A percentile compares a stretch with the other conserved stretches of the same genome.
These are phyloP conservation scores for Cryptops parisi DNA, from an alignment of 2,888 invertebrate genomes.

Conservation along the genomic window DNA sequence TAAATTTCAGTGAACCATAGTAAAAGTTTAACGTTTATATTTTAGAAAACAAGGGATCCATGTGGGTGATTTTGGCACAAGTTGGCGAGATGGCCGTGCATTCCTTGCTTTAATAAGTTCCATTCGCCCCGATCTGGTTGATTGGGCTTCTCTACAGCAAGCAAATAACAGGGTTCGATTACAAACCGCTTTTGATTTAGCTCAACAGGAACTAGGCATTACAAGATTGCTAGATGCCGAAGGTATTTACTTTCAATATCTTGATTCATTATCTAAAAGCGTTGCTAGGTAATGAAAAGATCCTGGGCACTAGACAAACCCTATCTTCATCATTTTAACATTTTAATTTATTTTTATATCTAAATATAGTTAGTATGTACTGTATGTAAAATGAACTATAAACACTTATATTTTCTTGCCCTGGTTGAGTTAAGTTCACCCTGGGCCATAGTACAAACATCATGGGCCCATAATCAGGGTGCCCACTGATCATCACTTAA, in stretches of 20 bases:
- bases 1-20: neutral
- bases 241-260: too few relatives aligned
- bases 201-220: constrained; percentile 80
- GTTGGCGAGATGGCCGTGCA: constrained; percentile 91
- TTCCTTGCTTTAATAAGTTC: constrained; percentile 91
- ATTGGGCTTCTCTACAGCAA: constrained; percentile 53
- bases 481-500: too few relatives aligned
- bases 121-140: constrained; percentile 81
- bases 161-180: constrained; percentile 65
- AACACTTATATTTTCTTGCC: too few relatives aligned
- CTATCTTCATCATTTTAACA: neutral
- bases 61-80: constrained; percentile 84
- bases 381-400: too few relatives aligned
- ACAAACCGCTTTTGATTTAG: constrained; percentile 84
- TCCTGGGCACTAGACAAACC: too few relatives aligned
- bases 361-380: too few relatives aligned
- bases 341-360: neutral
- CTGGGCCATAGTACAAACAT: too few relatives aligned
- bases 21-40: constrained; percentile 21
- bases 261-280: too few relatives aligned
- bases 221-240: constrained; percentile 83
- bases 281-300: too few relatives aligned
- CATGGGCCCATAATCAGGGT: too few relatives aligned
- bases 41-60: constrained; percentile 68
- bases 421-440: too few relatives aligned